Conservation (phyloP, 2,888 invertebrate species). For the Parelbella ahira region DNA sequence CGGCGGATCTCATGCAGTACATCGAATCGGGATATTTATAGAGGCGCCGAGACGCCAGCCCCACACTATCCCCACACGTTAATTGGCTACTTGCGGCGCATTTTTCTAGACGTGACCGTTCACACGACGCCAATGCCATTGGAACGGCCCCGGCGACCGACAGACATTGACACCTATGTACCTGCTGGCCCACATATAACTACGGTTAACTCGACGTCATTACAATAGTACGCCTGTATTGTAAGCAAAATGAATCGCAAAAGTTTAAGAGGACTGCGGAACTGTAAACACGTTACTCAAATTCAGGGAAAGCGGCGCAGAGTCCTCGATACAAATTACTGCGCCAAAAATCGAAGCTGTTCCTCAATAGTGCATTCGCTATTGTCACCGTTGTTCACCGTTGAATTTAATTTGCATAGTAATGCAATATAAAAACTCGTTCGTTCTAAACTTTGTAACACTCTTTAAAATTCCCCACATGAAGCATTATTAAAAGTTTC, state of each 20-base stretch:
- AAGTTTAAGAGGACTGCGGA: constrained; percentile 37
- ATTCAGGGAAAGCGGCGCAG: constrained; percentile 4
- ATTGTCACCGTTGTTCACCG: too few relatives aligned
- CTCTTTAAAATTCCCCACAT: too few relatives aligned
- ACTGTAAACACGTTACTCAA: constrained; percentile 3
- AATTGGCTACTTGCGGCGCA: constrained; percentile 74
- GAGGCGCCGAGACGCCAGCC: constrained; percentile 72
- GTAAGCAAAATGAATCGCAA: constrained; percentile 42
- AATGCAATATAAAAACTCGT: too few relatives aligned
- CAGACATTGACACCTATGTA: constrained; percentile 75
- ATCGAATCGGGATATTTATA: constrained; percentile 62
- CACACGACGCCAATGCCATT: constrained; percentile 65
- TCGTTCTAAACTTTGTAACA: too few relatives aligned
- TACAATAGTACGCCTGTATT: constrained; percentile 26
- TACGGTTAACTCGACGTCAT: constrained; percentile 32
- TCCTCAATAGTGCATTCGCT: too few relatives aligned
- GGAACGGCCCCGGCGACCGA: constrained; percentile 58
- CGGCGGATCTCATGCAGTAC: constrained; percentile 33
- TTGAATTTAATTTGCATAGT: too few relatives aligned
- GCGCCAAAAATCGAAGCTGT: constrained; percentile 7
- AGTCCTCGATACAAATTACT: constrained; percentile 9
- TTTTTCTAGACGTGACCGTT: constrained; percentile 70
- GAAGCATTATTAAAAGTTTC: too few relatives aligned
- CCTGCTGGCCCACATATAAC: constrained; percentile 58
- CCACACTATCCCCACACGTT: constrained; percentile 67